phyloP scores from a whole-genome alignment of 2,113 vertebrate species.

The Apteryx mantelli region DNA sequence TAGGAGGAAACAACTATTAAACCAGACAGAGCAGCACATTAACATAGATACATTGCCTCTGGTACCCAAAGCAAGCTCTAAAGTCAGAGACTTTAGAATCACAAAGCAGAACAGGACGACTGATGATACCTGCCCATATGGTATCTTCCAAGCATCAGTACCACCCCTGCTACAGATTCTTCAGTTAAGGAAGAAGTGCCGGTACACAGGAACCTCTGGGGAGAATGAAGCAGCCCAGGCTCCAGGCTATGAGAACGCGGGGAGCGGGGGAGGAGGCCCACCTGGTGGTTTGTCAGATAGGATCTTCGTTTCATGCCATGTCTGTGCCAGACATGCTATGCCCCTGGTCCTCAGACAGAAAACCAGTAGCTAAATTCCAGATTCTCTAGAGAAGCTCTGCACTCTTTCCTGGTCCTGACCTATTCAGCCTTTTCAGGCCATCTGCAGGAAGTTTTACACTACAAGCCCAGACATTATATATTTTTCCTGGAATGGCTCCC shows the following conservation, averaged over 20 bases:
- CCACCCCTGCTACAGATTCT: neutral
- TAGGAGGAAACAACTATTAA: neutral
- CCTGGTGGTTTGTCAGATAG: neutral
- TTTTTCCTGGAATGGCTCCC: slow-evolving; percentile 10
- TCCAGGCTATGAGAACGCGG: neutral
- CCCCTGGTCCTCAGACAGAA: neutral
- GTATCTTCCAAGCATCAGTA: neutral
- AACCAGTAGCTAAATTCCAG: neutral
- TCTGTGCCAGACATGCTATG: neutral
- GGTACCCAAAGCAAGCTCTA: neutral
- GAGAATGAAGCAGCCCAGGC: neutral
- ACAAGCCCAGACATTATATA: neutral
- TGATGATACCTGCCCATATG: neutral
- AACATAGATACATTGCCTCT: neutral
- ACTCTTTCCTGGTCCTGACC: neutral
- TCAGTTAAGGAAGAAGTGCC: neutral
- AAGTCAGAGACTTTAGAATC: neutral
- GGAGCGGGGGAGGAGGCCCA: neutral
- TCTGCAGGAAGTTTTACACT: neutral
- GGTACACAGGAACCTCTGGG: neutral
- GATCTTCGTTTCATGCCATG: neutral
- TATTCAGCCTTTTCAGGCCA: neutral
- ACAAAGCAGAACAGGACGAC: neutral
- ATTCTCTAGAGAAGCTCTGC: neutral
- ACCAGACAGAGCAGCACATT: neutral